Conservation (phyloP, 1,140 invertebrate species). For the Akabosia matsudoensis region DNA sequence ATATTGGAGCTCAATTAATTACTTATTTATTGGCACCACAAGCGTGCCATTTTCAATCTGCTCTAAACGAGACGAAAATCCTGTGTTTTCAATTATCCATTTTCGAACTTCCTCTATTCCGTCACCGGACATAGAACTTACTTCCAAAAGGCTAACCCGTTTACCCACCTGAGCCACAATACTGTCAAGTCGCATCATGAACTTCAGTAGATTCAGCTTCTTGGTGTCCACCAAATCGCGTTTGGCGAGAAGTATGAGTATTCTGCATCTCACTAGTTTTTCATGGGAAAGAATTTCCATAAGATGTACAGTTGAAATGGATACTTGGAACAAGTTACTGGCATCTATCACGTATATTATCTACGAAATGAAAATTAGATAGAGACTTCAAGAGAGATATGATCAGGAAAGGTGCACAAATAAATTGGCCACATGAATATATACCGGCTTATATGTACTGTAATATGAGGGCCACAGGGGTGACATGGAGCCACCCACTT, state of each 20-base stretch:
- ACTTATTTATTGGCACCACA: not conserved
- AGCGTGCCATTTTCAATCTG: slow-evolving; percentile 6
- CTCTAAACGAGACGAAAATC: not conserved
- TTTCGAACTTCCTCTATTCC: slow-evolving; percentile 65
- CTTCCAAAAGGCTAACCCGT: slow-evolving; percentile 63
- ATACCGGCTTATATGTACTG: slow-evolving; percentile 61
- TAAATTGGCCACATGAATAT: slow-evolving; percentile 8
- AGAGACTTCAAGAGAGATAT: not conserved
- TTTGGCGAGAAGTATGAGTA: slow-evolving; percentile 71
- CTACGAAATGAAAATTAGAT: slow-evolving; percentile 27
- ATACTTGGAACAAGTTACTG: slow-evolving; percentile 47
- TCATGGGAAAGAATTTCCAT: slow-evolving; percentile 48
- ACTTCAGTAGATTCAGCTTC: slow-evolving; percentile 73
- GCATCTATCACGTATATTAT: slow-evolving; percentile 46
- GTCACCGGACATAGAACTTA: slow-evolving; percentile 66
- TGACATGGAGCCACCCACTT: slow-evolving; percentile 74
- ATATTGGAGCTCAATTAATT: not conserved
- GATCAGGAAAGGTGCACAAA: not conserved
- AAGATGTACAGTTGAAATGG: slow-evolving; percentile 45
- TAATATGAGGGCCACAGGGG: slow-evolving; percentile 73
- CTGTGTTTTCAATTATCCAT: slow-evolving; percentile 53
- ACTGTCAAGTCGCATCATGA: slow-evolving; percentile 67
- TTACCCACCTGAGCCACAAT: slow-evolving; percentile 56
- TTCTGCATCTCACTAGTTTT: slow-evolving; percentile 44
- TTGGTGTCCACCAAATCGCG: slow-evolving; percentile 77